Percentiles rank a stretch among this genome's conserved stretches.
These are phyloP conservation scores for Drosophila nikananu DNA, from an alignment of 1,140 invertebrate species.

Conservation along the genomic window DNA sequence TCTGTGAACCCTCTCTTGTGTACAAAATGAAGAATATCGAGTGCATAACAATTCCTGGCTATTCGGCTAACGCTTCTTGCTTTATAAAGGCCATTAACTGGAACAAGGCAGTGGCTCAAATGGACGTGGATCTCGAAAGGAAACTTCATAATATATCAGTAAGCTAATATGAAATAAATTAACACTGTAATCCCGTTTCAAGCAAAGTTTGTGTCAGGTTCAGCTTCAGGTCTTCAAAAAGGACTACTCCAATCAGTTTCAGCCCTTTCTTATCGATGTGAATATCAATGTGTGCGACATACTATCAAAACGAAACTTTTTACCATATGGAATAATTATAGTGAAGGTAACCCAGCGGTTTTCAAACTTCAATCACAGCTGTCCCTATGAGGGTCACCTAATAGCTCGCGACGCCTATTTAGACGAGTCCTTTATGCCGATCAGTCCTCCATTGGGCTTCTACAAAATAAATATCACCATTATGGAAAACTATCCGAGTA, in stretches of 20 bases:
- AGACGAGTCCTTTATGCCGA: slow-evolving; percentile 13
- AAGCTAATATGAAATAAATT: neutral
- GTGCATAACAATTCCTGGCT: neutral
- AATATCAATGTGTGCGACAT: slow-evolving; percentile 29
- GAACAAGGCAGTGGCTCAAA: slow-evolving; percentile 41
- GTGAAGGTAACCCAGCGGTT: neutral
- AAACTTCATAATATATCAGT: slow-evolving; percentile 40
- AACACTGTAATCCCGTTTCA: neutral
- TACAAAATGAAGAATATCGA: slow-evolving; percentile 54
- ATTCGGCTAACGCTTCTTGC: slow-evolving; percentile 19
- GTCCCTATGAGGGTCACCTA: slow-evolving; percentile 38
- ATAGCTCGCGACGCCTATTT: slow-evolving; percentile 20
- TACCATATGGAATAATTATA: slow-evolving; percentile 20
- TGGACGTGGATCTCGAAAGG: slow-evolving; percentile 39
- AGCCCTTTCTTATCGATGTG: slow-evolving; percentile 51
- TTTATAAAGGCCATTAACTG: slow-evolving; percentile 42
- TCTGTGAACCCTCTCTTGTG: slow-evolving; percentile 17
- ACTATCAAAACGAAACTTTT: slow-evolving; percentile 12
- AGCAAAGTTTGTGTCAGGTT: neutral
- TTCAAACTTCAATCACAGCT: slow-evolving; percentile 51
- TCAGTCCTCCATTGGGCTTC: slow-evolving; percentile 22
- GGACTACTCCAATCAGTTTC: slow-evolving; percentile 49
- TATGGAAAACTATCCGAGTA: neutral
- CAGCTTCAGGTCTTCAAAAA: slow-evolving; percentile 22
- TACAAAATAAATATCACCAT: slow-evolving; percentile 25